Evolutionary conservation across 2,888 invertebrate genomes (phyloP), one percentile per base, ranked within the genome.

Genomic region (Bruchidius siliquastri): DNA sequence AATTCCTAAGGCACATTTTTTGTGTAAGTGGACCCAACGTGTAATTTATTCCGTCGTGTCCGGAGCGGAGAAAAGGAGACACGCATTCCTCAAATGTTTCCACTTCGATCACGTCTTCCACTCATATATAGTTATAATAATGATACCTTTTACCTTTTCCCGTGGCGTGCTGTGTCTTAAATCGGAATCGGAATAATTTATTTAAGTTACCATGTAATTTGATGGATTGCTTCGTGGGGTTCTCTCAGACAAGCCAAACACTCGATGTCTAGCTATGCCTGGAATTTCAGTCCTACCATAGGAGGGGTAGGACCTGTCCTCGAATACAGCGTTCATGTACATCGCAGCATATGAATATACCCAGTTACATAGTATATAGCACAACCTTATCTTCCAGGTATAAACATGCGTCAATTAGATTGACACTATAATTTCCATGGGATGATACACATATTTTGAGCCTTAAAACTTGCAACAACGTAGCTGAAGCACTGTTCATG

Each of bases 101-200:
- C 73, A 82, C 78, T 80, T 81, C 74, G 80, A 79, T 82, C 81
- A 82, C 81, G 81, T 82, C 79, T 79, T 75, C 79, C 78, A 80
- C 80, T 81, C 81, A 80, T 79, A 78, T 80, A 81, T 81, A 81
- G 81, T 82, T 81, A 81, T 80, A 80, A 81, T 82, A 82, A 82
- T 81, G 80, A 82, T 82, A 82, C 80, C 80, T 79, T 80, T 77
- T 77, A 77, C 77, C 77, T 78, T 78, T 78, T 81, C 79, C 76
- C 79, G 77, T 80, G 79, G 77, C 77, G 78, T 79, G 80, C 77
- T 79, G 80, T 79, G 80, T 79, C 79, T 81, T 79, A 80, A 82
- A 81, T 82, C 80, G 77, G 80, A 81, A 77, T 79, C 75, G 76
- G 76, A 80, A 78, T 78, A 76, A 78, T 78, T 76, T 78, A 77